Evolutionary conservation across 2,797 vertebrate species (phyloP).

Genomic region (Saxicola maurus): DNA sequence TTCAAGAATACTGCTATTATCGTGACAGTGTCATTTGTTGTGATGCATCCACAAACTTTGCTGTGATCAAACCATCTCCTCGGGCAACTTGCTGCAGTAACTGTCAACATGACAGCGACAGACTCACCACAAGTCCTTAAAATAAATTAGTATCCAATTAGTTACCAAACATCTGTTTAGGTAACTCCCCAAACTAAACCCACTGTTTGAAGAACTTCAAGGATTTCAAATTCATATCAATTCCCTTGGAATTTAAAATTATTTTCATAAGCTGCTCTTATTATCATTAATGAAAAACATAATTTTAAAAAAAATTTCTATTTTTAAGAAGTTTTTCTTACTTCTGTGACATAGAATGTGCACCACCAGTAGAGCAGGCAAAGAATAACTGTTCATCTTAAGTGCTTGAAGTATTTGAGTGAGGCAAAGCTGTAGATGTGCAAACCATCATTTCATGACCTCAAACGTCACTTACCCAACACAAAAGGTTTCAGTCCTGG

Average conservation of each 20-base stretch:
- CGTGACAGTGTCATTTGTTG: not conserved
- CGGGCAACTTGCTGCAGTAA: not conserved
- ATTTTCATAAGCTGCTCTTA: not conserved
- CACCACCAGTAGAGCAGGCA: not conserved
- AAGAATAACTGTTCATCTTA: not conserved
- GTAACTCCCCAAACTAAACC: not conserved
- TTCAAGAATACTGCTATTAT: not conserved
- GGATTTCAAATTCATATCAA: not conserved
- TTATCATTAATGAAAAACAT: not conserved
- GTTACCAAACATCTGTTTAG: not conserved
- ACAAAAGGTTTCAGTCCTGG: not conserved
- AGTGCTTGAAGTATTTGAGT: not conserved
- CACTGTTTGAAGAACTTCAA: not conserved
- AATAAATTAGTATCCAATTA: not conserved
- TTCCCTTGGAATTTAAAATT: not conserved
- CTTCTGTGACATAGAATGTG: not conserved
- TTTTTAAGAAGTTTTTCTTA: not conserved
- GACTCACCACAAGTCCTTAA: not conserved
- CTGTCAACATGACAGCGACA: rapidly evolving
- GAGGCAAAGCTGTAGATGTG: rapidly evolving
- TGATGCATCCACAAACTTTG: not conserved
- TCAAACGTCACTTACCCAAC: not conserved
- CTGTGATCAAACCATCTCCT: not conserved
- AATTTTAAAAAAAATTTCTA: not conserved
- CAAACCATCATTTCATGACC: not conserved